Evolutionary conservation across 2,888 invertebrate genomes (phyloP).

Genomic region (Caenorhabditis sulstoni): DNA sequence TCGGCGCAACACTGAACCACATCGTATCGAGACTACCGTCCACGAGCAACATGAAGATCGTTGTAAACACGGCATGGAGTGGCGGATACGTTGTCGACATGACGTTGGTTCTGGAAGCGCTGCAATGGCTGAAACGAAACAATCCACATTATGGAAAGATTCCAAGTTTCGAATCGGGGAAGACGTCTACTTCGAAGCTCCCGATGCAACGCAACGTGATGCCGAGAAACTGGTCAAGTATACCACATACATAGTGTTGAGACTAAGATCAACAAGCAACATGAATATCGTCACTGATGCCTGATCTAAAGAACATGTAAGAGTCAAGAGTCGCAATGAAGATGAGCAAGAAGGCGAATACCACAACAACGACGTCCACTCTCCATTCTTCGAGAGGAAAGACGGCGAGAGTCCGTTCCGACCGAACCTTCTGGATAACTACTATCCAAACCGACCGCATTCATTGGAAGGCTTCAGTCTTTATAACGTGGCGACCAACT

Average conservation of each 20-base stretch:
- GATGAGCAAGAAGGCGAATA: background rate
- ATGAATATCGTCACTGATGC: too few species aligned
- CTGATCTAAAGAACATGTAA: too few species aligned
- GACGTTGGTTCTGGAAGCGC: background rate
- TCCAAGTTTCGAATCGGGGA: background rate
- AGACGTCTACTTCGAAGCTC: background rate
- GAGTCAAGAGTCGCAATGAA: too few species aligned
- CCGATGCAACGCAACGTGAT: background rate
- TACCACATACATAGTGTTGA: too few species aligned
- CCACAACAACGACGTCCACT: background rate
- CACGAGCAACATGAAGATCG: background rate
- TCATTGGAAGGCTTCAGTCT: too few species aligned
- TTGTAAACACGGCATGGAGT: background rate
- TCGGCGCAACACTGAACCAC: background rate
- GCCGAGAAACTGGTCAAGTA: background rate
- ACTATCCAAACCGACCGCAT: too few species aligned
- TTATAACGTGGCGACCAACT: constrained; percentile 1
- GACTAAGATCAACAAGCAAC: too few species aligned
- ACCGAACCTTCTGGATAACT: too few species aligned
- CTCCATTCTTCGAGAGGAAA: too few species aligned
- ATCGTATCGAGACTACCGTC: background rate
- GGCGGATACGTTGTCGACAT: background rate
- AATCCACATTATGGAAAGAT: background rate
- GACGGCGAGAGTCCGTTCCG: too few species aligned
- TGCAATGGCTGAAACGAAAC: background rate